A percentile compares a stretch with the other conserved stretches of the same genome.
phyloP scores from a whole-genome alignment of 2,888 invertebrate genomes.

The Piscicola geometra region DNA sequence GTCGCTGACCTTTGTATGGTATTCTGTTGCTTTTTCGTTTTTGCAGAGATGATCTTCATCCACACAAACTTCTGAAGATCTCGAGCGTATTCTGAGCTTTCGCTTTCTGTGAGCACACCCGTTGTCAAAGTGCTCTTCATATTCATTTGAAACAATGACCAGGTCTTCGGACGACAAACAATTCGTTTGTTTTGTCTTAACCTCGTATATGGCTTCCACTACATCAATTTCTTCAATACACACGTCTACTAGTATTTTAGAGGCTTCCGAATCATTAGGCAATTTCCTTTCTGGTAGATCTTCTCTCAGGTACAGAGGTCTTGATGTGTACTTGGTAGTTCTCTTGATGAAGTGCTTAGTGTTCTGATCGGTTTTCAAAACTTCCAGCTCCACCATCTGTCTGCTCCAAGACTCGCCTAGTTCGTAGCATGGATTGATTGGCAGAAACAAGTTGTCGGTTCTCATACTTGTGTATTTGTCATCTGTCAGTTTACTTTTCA shows the following conservation, averaged over 20 bases:
- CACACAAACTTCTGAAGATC: background rate
- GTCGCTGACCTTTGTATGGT: background rate
- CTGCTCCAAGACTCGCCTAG: slow-evolving; percentile 6
- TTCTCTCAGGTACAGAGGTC: background rate
- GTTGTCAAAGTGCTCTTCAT: background rate
- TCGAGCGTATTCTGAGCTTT: background rate
- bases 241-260: background rate
- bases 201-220: background rate
- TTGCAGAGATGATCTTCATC: background rate
- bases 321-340: slow-evolving; percentile 3
- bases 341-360: background rate
- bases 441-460: background rate
- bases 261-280: background rate
- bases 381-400: background rate
- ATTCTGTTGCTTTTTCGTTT: slow-evolving; percentile 2
- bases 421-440: background rate
- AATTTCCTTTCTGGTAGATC: background rate
- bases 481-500: slow-evolving; percentile 4
- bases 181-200: background rate
- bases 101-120: background rate
- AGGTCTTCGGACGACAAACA: background rate
- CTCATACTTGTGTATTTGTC: background rate
- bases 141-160: background rate
- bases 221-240: background rate
- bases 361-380: background rate